These are phyloP conservation scores for Brachypterus glaber DNA, from an alignment of 2,888 invertebrate genomes.

Conservation along the genomic window DNA sequence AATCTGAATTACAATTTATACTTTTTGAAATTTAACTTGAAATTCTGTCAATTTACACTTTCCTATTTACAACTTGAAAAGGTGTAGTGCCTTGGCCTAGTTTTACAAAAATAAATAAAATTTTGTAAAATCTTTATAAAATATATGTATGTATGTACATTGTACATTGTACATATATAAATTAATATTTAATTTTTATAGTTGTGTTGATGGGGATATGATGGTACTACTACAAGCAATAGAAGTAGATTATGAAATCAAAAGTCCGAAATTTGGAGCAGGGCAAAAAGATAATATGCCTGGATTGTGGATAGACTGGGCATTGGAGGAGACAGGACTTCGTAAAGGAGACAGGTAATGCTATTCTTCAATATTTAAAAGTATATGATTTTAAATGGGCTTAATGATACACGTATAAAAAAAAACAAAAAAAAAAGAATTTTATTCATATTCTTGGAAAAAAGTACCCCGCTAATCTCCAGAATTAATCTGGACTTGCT, in stretches of 20 bases:
- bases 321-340: conserved; percentile 64
- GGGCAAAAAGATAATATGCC: conserved; percentile 55
- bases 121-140: conserved; percentile 2
- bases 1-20: no score
- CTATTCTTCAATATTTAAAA: no score
- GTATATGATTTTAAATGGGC: no score
- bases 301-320: conserved; percentile 72
- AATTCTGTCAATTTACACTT: no score
- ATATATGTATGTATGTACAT: background rate
- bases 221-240: conserved; percentile 50
- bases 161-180: no score
- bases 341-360: conserved; percentile 58
- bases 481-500: no score
- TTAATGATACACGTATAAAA: no score
- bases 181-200: conserved; percentile 5
- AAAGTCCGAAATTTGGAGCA: conserved; percentile 64
- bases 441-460: no score
- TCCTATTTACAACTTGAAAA: no score
- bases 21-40: no score
- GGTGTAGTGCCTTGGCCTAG: background rate
- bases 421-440: no score
- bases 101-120: background rate
- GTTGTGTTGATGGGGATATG: conserved; percentile 23
- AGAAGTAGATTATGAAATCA: conserved; percentile 59
- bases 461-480: no score